Evolutionary conservation across 2,113 vertebrate species (phyloP).

Genomic region (Syrmaticus mikado): DNA sequence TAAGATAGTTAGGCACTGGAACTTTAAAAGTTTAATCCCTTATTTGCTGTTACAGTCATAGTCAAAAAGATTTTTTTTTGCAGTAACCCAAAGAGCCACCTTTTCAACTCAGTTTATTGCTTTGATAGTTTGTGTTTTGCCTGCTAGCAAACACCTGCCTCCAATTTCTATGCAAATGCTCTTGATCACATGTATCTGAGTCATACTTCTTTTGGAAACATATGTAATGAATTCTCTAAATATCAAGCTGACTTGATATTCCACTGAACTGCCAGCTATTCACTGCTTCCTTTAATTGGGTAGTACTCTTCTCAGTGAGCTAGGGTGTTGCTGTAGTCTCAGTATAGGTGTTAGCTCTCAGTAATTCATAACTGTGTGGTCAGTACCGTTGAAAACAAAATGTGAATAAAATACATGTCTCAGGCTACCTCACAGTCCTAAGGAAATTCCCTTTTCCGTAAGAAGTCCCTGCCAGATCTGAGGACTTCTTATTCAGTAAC

Average conservation of each 20-base stretch:
- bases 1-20: not conserved
- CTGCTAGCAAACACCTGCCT: conserved; percentile 13
- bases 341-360: not conserved
- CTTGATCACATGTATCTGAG: conserved; percentile 11
- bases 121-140: not conserved
- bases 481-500: not conserved
- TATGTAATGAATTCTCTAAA: not conserved
- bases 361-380: not conserved
- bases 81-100: not conserved
- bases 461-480: not conserved
- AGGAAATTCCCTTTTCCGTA: not conserved
- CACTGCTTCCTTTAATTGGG: not conserved
- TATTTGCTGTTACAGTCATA: not conserved
- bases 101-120: not conserved
- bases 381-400: not conserved
- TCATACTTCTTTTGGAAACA: not conserved
- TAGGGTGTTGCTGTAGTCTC: not conserved
- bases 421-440: not conserved
- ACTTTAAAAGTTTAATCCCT: not conserved
- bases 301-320: not conserved
- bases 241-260: not conserved
- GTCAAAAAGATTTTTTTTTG: not conserved
- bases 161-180: not conserved
- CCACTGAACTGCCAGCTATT: not conserved
- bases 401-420: not conserved